Base-by-base conservation (phyloP, 2,888 invertebrate genomes). In the Conus canariensis region DNA sequence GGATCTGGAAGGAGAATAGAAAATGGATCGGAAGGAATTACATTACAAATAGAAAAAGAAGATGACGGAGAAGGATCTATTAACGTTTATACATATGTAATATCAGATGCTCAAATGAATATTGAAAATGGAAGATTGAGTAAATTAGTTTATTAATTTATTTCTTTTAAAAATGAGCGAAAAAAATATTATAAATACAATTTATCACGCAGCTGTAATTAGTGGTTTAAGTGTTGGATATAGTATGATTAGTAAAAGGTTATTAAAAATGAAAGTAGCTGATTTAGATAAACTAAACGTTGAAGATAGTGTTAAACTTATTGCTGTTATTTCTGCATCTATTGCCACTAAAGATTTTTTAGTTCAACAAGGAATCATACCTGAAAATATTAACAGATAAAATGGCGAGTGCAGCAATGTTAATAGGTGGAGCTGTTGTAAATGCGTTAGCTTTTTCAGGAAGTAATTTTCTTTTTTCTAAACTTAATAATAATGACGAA, bases 81-180 rank as follows among this genome's bases (percentile, higher is more conserved):
- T 70, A 70, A 70, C 19, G 70, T 70, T 70, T 70, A 70, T 70
- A 70, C 70, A 7, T 70, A 1, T 7, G 70, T 70, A 70, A 70
- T 70, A 70, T 70, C 70, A 70, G 70, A 70, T 70, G 70, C 70
- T 22, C 70, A 70, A 70, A 70, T 70, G 70, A 70, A 70, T 70
- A 70, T 30, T 70, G 70, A 70, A 70, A 70, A 70, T 70, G 30
- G 70, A 22, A 70, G 70, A 70, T 22, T 70, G 6, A 70, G 70
- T 70, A 70, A 70, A 70, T 22, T 70, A 70, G 70, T 70, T 16
- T 70, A 70, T 19, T 70, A 70, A 70, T 70, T 70, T 70, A 70
- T 70, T 70, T 70, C 70, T 70, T 70, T 70, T 70, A 70, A 70
- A 70, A 70, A 70, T 70, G 70, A 22, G 19, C 16, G 70, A 70